Conservation (phyloP, 2,888 invertebrate genomes). For the Meganola albula region DNA sequence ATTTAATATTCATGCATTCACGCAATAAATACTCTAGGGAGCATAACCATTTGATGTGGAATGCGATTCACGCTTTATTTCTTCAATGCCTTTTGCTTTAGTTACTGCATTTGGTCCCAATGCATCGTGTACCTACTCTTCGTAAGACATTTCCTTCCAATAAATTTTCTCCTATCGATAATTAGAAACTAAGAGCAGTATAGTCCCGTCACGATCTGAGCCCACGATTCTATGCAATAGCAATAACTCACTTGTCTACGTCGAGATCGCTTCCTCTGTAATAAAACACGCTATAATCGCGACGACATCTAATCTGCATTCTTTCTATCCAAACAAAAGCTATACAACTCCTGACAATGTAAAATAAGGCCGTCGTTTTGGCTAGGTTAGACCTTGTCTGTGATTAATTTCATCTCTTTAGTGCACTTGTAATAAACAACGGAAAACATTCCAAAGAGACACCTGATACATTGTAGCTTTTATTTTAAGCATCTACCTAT, state of each 20-base stretch:
- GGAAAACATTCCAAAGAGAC: too few species aligned
- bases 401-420: slow-evolving; percentile 15
- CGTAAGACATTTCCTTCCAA: slow-evolving; percentile 34
- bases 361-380: slow-evolving; percentile 15
- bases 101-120: slow-evolving; percentile 35
- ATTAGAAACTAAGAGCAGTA: slow-evolving; percentile 52
- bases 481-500: too few species aligned
- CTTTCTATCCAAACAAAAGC: slow-evolving; percentile 18
- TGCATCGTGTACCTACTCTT: slow-evolving; percentile 23
- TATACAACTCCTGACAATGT: slow-evolving; percentile 7
- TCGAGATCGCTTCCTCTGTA: slow-evolving; percentile 23
- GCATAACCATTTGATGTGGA: slow-evolving; percentile 21
- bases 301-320: slow-evolving; percentile 19
- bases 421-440: too few species aligned
- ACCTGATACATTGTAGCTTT: too few species aligned
- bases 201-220: slow-evolving; percentile 43
- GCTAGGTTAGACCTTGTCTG: too few species aligned
- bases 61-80: slow-evolving; percentile 28
- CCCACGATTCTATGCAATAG: slow-evolving; percentile 39
- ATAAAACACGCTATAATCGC: slow-evolving; percentile 19
- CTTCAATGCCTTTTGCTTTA: slow-evolving; percentile 28
- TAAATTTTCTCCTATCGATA: slow-evolving; percentile 45
- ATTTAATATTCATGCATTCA: slow-evolving; percentile 25
- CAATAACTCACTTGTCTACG: slow-evolving; percentile 34
- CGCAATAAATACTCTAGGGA: slow-evolving; percentile 18